Evolutionary conservation across 1,140 invertebrate genomes (phyloP), one percentile per base, ranked within the genome.

Genomic region (Bactericera cockerelli): DNA sequence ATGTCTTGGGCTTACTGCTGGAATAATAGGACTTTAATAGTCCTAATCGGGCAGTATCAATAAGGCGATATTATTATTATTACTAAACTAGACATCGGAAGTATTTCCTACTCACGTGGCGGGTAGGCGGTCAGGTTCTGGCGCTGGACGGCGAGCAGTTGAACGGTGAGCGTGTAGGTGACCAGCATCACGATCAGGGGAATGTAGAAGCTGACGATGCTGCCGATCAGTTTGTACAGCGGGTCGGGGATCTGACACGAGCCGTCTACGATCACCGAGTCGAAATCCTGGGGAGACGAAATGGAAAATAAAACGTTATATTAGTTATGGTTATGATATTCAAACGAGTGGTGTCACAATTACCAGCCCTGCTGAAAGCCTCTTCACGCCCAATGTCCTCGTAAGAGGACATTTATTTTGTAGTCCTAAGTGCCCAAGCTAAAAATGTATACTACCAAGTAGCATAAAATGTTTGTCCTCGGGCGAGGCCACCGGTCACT

Each of bases 191-290:
- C 91, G 8, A 84, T 77, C 36, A 98, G 77, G 2, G 94, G 94
- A 62, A 97, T 91, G 74, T 95, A 95, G 73, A 98, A 98, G 63
- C 90, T 93, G 64, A 95, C 82, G 65, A 96, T 85, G 36, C 90
- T 93, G 14, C 90, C 92, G 64, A 93, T 90, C 60, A 93, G 79
- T 70, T 92, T 89, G 76, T 93, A 94, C 2, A 89, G 74, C 1
- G 88, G 86, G 71, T 90, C 87, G 1, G 87, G 87, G 66, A 91
- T 89, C 70, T 88, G 84, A 67, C 88, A 91, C 11, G 80, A 80
- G 1, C 86, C 87, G 49, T 83, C 82, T 36, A 87, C 82, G 57
- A 90, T 74, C 19, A 89, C 80, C 6, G 84, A 86, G 55, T 84
- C 80, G 67, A 86, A 82, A 68, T 89, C 82, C 84, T 88, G 76